phyloP scores from a whole-genome alignment of 1,140 invertebrate species.

The Lethrus apterus region DNA sequence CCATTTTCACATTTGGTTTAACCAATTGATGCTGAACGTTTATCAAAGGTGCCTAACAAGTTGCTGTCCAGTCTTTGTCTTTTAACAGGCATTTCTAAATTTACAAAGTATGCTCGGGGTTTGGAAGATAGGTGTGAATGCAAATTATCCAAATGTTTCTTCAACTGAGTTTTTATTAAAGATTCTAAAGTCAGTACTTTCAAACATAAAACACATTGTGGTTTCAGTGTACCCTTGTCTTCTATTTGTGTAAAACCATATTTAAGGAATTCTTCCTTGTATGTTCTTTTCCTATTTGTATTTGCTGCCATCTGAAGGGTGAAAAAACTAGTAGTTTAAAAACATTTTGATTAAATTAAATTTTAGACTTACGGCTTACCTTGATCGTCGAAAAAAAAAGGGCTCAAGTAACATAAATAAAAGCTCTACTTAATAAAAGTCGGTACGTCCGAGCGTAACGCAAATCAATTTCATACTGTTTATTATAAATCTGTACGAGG shows the following conservation, averaged over 20 bases:
- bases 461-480: too few species aligned
- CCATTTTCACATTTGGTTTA: constrained; percentile 23
- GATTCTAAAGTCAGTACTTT: constrained; percentile 27
- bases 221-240: constrained; percentile 25
- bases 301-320: constrained; percentile 26
- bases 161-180: constrained; percentile 27
- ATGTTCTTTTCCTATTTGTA: constrained; percentile 24
- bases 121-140: constrained; percentile 21
- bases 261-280: constrained; percentile 26
- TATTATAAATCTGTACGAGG: too few species aligned
- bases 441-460: too few species aligned
- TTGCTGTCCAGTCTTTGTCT: constrained; percentile 24
- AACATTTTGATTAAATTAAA: constrained; percentile 25
- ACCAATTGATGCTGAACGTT: constrained; percentile 27
- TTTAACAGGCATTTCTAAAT: constrained; percentile 23
- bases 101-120: constrained; percentile 23
- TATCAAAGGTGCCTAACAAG: constrained; percentile 24
- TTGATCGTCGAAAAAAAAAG: too few species aligned
- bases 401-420: too few species aligned
- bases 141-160: constrained; percentile 25
- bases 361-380: constrained; percentile 23
- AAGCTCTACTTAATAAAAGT: too few species aligned
- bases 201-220: constrained; percentile 27
- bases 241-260: constrained; percentile 25
- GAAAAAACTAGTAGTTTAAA: constrained; percentile 23